These are phyloP conservation scores for Chorisops tibialis DNA, from an alignment of 2,888 invertebrate species.

Conservation along the genomic window DNA sequence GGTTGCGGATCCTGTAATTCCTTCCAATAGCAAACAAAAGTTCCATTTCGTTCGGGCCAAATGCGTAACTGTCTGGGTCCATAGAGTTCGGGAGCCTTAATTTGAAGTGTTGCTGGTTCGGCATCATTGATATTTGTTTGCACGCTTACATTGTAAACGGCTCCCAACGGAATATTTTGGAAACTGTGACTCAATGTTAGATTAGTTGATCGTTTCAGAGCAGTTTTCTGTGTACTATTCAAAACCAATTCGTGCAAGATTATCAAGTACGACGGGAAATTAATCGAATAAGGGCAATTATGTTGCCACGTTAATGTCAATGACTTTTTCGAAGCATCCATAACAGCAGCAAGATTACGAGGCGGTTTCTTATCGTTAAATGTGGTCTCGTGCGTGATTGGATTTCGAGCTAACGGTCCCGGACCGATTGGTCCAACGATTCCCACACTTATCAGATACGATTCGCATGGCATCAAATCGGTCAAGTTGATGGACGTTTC, in stretches of 20 bases:
- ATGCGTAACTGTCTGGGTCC: conserved; percentile 64
- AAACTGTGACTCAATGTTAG: conserved; percentile 56
- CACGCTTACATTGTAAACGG: conserved; percentile 55
- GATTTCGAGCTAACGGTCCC: conserved; percentile 61
- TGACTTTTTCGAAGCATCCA: conserved; percentile 46
- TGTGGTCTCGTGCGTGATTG: conserved; percentile 58
- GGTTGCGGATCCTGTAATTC: conserved; percentile 46
- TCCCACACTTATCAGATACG: conserved; percentile 69
- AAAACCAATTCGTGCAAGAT: conserved; percentile 53
- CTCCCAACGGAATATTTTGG: conserved; percentile 56
- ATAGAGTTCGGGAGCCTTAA: conserved; percentile 58
- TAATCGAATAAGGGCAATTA: conserved; percentile 58
- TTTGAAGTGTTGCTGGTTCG: conserved; percentile 52
- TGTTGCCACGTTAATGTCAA: conserved; percentile 70
- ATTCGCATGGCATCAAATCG: conserved; percentile 68
- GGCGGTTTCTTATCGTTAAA: conserved; percentile 68
- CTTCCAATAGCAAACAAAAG: conserved; percentile 66
- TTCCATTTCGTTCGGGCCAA: conserved; percentile 59
- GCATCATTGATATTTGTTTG: conserved; percentile 47
- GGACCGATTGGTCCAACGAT: conserved; percentile 61
- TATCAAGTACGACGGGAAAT: conserved; percentile 50
- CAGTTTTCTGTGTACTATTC: conserved; percentile 53
- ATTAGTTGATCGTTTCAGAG: conserved; percentile 54
- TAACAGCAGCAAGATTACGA: conserved; percentile 58
- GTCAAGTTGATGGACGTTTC: conserved; percentile 58